Evolutionary conservation across 2,113 vertebrate species (phyloP), one percentile per base, ranked within the genome.

Genomic region (Macrotis lagotis): DNA sequence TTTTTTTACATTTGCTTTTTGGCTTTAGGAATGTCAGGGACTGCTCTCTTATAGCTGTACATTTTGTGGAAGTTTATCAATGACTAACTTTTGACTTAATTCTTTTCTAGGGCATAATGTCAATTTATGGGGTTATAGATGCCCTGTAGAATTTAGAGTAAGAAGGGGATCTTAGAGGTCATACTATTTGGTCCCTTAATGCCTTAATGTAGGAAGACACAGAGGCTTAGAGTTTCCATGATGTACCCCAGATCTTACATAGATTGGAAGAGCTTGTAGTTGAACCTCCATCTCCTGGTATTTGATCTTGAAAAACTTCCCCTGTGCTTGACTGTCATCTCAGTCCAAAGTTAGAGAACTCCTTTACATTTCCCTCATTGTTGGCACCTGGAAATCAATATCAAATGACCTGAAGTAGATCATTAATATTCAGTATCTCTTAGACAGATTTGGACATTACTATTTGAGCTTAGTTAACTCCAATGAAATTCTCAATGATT

Each of bases 311-410:
- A 24, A 83, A 8, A 83, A 44, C 44, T n/a, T 83, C 19, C 6
- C 37, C 19, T 83, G 6, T 44, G 8, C 51, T 52, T 1, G 22
- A 90, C 48, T 26, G 24, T 25, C 90, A 92, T 53, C n/a, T 44
- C 11, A 51, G 94, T 55, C 83, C 88, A 89, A 48, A 95, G 48
- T 95, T 50, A 92, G 31, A 47, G 89, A 10, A 52, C 31, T 92
- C 8, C 14, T 74, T 49, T 5, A 59, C 12, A 44, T 26, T 90
- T 96, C n/a, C 51, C 66, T 44, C 53, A 3, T 44, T 28, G 44
- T 14, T 90, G 22, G 14, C 92, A 89, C 19, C 92, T 92, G 66
- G 26, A 0, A 16, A 12, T 14, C 90, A 66, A 14, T 95, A 44
- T 90, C 89, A 94, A 2, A 37, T 91, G 50, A 50, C 48, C 28